Base-by-base conservation (phyloP, 37 sponge, comb jelly and placozoan species). In the Amphimedon queenslandica region DNA sequence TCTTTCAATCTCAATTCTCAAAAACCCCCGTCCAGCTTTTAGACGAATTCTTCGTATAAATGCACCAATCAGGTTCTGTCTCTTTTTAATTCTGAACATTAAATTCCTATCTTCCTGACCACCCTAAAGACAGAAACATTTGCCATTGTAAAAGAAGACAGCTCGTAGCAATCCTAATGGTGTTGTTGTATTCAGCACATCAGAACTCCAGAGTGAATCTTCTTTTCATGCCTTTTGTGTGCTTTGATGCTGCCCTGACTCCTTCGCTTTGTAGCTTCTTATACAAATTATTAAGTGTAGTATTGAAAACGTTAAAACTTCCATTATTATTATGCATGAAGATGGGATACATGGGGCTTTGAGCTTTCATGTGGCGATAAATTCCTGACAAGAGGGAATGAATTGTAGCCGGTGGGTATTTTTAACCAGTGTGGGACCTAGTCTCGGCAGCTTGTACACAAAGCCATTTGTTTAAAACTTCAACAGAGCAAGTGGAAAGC, bases 51-150 rank as follows among this genome's bases (percentile, higher is more conserved):
- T 47, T 13, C 8, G 8, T 13, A 47, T 47, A 47, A 47, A 47
- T 47, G 53, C 8, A 47, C 13, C 53, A 18, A 47, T 47, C 53
- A 47, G 53, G 53, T 18, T 47, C 13, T 8, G 53, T 18, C 8
- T 47, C 8, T 13, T 13, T 8, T n/a, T n/a, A n/a, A n/a, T n/a
- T 8, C 13, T 47, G 8, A 47, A 8, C 13, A 18, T 47, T 47
- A 47, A 47, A 18, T 47, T 47, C 13, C 53, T 47, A 47, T 47
- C 13, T 74, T 81, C 82, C 16, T 37, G 5, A 29, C 82, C 69
- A 38, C 82, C 74, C 40, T 67, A 35, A 2, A 81, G 66, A 51
- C 82, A 81, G 28, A 81, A 63, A 31, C 43, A 65, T 75, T 81
- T 74, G 3, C 82, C 82, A 66, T 73, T 81, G 24, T 11, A 40